Evolutionary conservation across 2,113 vertebrate species (phyloP).

Genomic region (Anguilla rostrata): DNA sequence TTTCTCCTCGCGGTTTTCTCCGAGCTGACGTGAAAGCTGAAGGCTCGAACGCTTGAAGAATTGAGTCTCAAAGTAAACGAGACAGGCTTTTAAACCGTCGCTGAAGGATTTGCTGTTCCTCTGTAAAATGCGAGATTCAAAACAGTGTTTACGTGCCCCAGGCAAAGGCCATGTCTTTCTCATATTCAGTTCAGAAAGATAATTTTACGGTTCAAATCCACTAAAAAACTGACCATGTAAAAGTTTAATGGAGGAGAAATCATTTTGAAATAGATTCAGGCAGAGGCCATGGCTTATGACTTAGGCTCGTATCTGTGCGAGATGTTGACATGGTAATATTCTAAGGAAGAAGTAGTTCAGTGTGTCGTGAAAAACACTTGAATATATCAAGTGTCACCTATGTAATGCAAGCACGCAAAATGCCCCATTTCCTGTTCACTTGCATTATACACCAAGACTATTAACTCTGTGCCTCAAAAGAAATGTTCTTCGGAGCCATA

Average conservation of each 20-base stretch:
- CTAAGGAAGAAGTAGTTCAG: too few species aligned
- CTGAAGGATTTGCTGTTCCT: not conserved
- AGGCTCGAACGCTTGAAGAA: not conserved
- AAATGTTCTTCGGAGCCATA: not conserved
- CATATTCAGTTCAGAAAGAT: not conserved
- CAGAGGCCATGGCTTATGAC: too few species aligned
- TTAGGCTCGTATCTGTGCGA: too few species aligned
- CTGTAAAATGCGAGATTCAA: not conserved
- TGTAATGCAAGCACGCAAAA: too few species aligned
- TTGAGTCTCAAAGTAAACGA: not conserved
- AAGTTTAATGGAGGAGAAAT: too few species aligned
- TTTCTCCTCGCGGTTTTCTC: not conserved
- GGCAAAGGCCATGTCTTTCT: not conserved
- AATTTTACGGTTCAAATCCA: not conserved
- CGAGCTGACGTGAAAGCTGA: not conserved
- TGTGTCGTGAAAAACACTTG: too few species aligned
- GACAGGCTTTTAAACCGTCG: not conserved
- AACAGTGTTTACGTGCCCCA: not conserved
- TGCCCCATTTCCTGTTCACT: too few species aligned
- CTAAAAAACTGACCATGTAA: too few species aligned
- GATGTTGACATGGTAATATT: too few species aligned
- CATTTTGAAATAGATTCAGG: too few species aligned
- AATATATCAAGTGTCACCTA: too few species aligned
- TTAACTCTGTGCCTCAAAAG: not conserved
- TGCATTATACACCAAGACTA: too few species aligned